Percentiles rank a stretch among this genome's conserved stretches.
Conservation (phyloP, 92 coral and sea anemone genomes). For the Bergia puertoricense region DNA sequence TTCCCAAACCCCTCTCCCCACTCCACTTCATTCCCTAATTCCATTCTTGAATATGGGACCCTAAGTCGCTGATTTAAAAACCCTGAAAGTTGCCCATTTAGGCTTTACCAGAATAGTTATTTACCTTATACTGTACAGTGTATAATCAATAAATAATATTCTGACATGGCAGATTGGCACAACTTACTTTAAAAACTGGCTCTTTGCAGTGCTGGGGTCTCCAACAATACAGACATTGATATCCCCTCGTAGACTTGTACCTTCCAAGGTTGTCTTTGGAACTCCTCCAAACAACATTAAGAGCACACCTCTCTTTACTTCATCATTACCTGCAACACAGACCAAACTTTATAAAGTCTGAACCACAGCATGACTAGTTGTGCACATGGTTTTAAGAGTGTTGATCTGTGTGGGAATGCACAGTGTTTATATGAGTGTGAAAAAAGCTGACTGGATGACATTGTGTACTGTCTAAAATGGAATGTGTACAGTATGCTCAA, state of each 20-base stretch:
- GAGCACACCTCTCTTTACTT: conserved; percentile 95
- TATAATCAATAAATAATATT: no score
- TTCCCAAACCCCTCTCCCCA: no score
- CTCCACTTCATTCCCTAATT: no score
- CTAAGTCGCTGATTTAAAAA: no score
- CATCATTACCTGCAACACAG: conserved; percentile 81
- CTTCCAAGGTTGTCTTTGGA: conserved; percentile 90
- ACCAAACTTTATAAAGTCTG: background rate
- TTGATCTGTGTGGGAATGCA: background rate
- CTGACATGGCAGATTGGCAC: background rate
- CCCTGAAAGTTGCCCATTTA: no score
- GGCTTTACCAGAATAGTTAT: no score
- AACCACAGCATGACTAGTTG: background rate
- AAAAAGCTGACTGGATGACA: no score
- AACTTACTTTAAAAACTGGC: conserved; percentile 93
- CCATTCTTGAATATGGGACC: no score
- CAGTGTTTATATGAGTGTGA: no score
- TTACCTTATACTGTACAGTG: background rate
- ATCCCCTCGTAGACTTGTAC: conserved; percentile 94
- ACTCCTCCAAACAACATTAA: conserved; percentile 99
- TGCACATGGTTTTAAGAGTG: background rate
- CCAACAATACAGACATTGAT: conserved; percentile 98
- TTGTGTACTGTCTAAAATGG: no score
- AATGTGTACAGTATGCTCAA: no score
- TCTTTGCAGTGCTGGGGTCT: conserved; percentile 99